Evolutionary conservation across 2,113 vertebrate genomes (phyloP), one percentile per base, ranked within the genome.

Genomic region (Sula dactylatra): DNA sequence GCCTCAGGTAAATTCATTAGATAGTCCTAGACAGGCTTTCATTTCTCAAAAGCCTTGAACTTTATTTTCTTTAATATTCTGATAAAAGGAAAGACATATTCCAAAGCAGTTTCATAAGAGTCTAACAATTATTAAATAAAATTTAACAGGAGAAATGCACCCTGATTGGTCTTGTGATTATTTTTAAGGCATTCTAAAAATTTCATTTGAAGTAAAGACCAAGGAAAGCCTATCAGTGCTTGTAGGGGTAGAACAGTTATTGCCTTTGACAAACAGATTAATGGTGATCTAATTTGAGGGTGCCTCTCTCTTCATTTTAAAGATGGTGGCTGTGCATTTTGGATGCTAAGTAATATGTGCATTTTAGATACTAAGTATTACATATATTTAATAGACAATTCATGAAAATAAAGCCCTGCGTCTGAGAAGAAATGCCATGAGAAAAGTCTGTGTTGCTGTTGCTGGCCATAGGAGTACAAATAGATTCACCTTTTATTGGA

Each of bases 401-500:
- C 27, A 44, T 82, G 32, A 86, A 80, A 93, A 91, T 38, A 70
- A 96, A 93, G n/a, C 14, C 21, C 61, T 32, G 16, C 2, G 24
- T 29, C 21, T 92, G n/a, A 91, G 86, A 88, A 62, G n/a, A 88
- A 88, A 65, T 38, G 42, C 31, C 12, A 42, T 29, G 66, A 89
- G 64, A 93, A 95, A 86, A 79, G 50, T 58, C 77, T 86, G 18
- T 92, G 61, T 56, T 89, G 79, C 62, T 90, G 42, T 90, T 93
- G 80, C 88, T 97, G 79, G 50, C 49, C 91, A 69, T 54, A n/a
- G n/a, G 77, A 96, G 78, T 95, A 97, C 86, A 98, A 98, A 98
- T 97, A 98, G 88, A 93, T 98, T 98, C 96, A 98, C 96, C 94
- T 98, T 98, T 94, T 96, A 95, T 80, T 97, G 88, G 96, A 90